phyloP scores from a whole-genome alignment of 1,140 invertebrate species.

The Chelonus insularis region DNA sequence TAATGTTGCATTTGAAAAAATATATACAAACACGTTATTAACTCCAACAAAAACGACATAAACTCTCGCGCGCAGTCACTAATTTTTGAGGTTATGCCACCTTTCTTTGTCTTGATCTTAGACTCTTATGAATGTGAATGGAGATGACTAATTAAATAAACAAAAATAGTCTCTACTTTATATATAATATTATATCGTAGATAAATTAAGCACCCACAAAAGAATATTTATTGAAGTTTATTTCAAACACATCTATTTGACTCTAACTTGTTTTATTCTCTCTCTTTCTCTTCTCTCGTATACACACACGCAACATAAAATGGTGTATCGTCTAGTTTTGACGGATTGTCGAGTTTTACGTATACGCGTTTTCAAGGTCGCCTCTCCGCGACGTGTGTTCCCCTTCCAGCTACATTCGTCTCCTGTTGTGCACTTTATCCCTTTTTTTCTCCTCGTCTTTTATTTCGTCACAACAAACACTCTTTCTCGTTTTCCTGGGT shows the following conservation, averaged over 20 bases:
- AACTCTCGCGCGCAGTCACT: slow-evolving; percentile 30
- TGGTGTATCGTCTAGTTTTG: slow-evolving; percentile 28
- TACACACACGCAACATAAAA: slow-evolving; percentile 28
- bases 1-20: neutral
- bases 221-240: neutral
- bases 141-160: slow-evolving; percentile 23
- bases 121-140: no score
- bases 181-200: neutral
- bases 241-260: neutral
- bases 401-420: slow-evolving; percentile 26
- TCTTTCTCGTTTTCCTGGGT: slow-evolving; percentile 26
- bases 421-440: neutral
- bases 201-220: neutral
- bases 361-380: slow-evolving; percentile 37
- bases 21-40: neutral
- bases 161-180: neutral
- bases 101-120: neutral
- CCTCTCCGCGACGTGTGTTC: slow-evolving; percentile 29
- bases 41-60: slow-evolving; percentile 11
- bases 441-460: neutral
- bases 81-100: slow-evolving; percentile 44
- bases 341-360: slow-evolving; percentile 36
- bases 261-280: neutral
- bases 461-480: neutral
- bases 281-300: slow-evolving; percentile 4